Percentiles rank a stretch among this genome's conserved stretches.
Evolutionary conservation across 1,140 invertebrate species (phyloP).

Genomic region (Rhynchophorus ferrugineus): DNA sequence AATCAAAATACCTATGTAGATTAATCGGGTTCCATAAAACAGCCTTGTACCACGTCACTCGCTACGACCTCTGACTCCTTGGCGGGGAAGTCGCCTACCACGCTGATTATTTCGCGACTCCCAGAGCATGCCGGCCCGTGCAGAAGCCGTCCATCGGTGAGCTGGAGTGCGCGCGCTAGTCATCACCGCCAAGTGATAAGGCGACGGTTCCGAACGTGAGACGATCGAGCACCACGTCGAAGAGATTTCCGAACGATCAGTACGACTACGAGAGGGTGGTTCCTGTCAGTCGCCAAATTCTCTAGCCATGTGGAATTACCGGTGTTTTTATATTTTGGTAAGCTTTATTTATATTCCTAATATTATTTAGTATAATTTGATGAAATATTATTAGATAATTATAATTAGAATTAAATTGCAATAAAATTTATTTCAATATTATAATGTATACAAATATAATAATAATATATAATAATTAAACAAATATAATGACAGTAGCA

Average conservation of each 20-base stretch:
- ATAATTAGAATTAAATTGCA: too few relatives aligned
- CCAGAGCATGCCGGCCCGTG: conserved; percentile 8
- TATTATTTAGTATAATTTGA: too few relatives aligned
- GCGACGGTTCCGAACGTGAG: background rate
- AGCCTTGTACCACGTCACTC: conserved; percentile 13
- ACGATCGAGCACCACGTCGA: background rate
- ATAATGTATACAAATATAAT: too few relatives aligned
- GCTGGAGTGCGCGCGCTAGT: background rate
- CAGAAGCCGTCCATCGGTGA: conserved; percentile 7
- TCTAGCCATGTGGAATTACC: background rate
- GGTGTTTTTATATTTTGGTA: conserved; percentile 1
- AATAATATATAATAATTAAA: too few relatives aligned
- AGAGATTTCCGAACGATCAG: background rate
- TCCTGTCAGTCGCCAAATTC: too few relatives aligned
- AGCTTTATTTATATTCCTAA: background rate
- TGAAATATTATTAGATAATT: too few relatives aligned
- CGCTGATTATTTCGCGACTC: conserved; percentile 5
- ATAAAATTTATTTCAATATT: too few relatives aligned
- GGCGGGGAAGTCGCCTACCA: conserved; percentile 8
- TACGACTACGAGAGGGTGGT: too few relatives aligned
- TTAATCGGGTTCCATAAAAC: background rate
- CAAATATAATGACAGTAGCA: too few relatives aligned
- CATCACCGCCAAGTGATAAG: conserved; percentile 2
- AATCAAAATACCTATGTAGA: background rate
- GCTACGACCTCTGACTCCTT: conserved; percentile 6